Base-by-base conservation (phyloP, 2,888 invertebrate genomes). In the Chirona hameri region DNA sequence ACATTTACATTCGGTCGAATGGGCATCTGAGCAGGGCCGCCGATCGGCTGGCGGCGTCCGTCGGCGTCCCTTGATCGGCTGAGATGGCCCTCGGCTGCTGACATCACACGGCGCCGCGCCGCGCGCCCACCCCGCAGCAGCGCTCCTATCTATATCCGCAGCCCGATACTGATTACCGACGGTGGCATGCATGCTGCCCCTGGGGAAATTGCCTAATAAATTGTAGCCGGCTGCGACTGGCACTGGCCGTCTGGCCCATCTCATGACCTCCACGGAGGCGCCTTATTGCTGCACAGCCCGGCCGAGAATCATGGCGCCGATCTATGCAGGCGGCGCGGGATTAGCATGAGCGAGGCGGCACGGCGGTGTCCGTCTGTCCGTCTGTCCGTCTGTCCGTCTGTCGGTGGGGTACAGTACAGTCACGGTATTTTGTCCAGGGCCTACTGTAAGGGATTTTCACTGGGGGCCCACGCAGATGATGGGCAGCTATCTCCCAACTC, bases 1-100 rank as follows among this genome's bases (percentile, higher is more conserved):
- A 69, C 69, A 69, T 69, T 69, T 69, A 69, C 69, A 29, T 69
- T 69, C 69, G n/a, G 69, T 29, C 29, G 69, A 69, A 69, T 69
- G 12, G 69, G 69, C 69, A 29, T 69, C 69, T 12, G 48, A 48
- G 7, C 48, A n/a, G n/a, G 69, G 69, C 69, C 1, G 69, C n/a
- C 60, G 24, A n/a, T 60, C 60, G 60, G 60, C 52, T 7, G 52
- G 10, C 52, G 14, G 52, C 7, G 52, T 7, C 57, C 18, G 57
- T 52, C 60, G 60, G 69, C 29, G 29, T 7, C 69, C 9, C 12
- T 29, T 69, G 69, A 69, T 29, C 24, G 29, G 29, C 9, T 29
- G 29, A 1, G 10, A 69, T 29, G 69, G 69, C 29, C 69, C 14
- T 27, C 14, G 10, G 0, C n/a, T 14, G 65, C 52, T 7, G 69